Evolutionary conservation across 2,888 invertebrate species (phyloP).

Genomic region (Apeira syringaria): DNA sequence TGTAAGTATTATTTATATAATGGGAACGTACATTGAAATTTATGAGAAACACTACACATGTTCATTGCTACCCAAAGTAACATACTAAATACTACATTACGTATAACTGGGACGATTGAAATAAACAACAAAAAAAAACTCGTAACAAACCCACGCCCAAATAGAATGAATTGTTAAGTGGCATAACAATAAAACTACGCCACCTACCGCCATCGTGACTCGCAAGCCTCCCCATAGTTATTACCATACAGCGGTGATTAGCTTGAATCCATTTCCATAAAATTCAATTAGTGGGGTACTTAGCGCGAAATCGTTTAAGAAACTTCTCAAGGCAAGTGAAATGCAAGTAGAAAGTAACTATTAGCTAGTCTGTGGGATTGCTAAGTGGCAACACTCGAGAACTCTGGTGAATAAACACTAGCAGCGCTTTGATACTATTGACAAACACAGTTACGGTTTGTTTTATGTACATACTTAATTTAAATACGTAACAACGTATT

Average conservation of each 20-base stretch:
- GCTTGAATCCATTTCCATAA: constrained; percentile 56
- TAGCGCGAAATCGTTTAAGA: constrained; percentile 51
- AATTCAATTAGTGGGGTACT: constrained; percentile 52
- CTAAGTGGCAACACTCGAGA: constrained; percentile 1
- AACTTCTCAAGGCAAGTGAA: constrained; percentile 33
- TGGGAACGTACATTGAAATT: no score
- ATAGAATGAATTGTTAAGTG: constrained; percentile 5
- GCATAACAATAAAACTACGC: constrained; percentile 21
- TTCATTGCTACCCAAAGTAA: no score
- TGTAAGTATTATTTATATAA: no score
- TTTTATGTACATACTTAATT: background rate
- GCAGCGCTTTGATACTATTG: background rate
- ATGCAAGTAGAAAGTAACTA: background rate
- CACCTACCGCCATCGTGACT: constrained; percentile 7
- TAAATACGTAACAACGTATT: no score
- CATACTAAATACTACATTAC: no score
- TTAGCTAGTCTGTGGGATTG: background rate
- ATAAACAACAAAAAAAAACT: background rate
- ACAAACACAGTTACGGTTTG: background rate
- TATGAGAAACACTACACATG: no score
- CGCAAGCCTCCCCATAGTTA: constrained; percentile 21
- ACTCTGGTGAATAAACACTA: background rate
- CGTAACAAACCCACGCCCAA: constrained; percentile 14
- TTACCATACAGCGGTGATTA: constrained; percentile 47
- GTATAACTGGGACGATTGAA: no score